Evolutionary conservation across 2,797 vertebrate species (phyloP), one percentile per base, ranked within the genome.

Genomic region (Falco concolor): DNA sequence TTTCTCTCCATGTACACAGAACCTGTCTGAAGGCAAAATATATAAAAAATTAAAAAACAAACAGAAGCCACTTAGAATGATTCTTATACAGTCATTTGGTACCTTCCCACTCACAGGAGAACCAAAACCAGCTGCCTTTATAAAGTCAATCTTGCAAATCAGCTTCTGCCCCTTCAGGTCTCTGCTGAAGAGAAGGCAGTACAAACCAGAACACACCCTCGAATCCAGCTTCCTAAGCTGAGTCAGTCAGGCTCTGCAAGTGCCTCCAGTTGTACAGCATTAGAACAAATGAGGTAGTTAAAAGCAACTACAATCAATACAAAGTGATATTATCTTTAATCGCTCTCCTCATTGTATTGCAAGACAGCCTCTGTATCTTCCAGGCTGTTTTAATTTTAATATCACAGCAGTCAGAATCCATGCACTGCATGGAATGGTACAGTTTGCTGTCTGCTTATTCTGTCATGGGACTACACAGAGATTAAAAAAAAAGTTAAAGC

Each of bases 1-100:
- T 99, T 82, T 97, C 97, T 91, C 96, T 98, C 99, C 99, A 99
- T 0, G 59, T 88, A 79, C 4, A 70, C 28, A 99, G 82, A 30
- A 91, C 61, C 32, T 78, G 90, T 77, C 99, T 99, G 84, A 50
- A 45, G 56, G 49, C 6, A 69, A 88, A 95, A 47, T 16, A 57
- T 3, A 30, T 7, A n/a, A 18, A 80, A 42, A 63, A 50, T 7
- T 13, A 8, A 61, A 79, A 80, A 42, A 2, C 18, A 75, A 80
- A 42, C 28, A 52, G 45, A 84, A 23, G 1, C 0, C 27, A 53
- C 28, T 63, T 65, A 20, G 20, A 84, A 81, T 6, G 4, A 87
- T 44, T 81, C 54, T 89, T 50, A 47, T 11, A 53, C n/a, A 13
- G 74, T 65, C 47, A 59, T n/a, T 45, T 78, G 34, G n/a, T 36